These are phyloP conservation scores for Diadegma fenestrale DNA, from an alignment of 2,888 invertebrate species.

Conservation along the genomic window DNA sequence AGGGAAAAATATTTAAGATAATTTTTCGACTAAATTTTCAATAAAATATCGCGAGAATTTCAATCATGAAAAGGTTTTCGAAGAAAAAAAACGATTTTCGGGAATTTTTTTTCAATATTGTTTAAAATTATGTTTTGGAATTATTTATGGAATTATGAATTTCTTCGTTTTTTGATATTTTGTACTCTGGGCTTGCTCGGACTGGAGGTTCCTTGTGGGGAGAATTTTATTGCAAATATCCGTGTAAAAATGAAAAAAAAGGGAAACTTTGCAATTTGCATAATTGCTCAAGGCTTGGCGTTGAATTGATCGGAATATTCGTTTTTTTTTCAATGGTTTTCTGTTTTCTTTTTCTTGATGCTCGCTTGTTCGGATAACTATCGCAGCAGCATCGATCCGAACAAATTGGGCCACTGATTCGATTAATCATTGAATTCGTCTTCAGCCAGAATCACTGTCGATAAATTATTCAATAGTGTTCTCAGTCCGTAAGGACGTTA, in stretches of 20 bases:
- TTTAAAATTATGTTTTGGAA: background rate
- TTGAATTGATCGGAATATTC: background rate
- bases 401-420: background rate
- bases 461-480: background rate
- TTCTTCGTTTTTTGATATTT: background rate
- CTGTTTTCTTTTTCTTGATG: background rate
- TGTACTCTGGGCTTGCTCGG: background rate
- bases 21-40: too few relatives aligned
- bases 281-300: background rate
- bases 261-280: background rate
- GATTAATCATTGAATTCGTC: background rate
- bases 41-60: background rate
- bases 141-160: background rate
- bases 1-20: background rate
- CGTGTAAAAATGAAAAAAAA: background rate
- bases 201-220: background rate
- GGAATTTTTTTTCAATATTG: background rate
- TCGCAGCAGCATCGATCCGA: background rate
- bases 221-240: too few relatives aligned
- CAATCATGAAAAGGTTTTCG: too few relatives aligned
- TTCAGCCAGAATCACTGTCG: background rate
- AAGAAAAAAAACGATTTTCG: too few relatives aligned
- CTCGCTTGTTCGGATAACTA: background rate
- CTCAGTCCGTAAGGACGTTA: background rate
- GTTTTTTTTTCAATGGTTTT: background rate